phyloP scores from a whole-genome alignment of 2,797 vertebrate genomes.

The Mus caroli region DNA sequence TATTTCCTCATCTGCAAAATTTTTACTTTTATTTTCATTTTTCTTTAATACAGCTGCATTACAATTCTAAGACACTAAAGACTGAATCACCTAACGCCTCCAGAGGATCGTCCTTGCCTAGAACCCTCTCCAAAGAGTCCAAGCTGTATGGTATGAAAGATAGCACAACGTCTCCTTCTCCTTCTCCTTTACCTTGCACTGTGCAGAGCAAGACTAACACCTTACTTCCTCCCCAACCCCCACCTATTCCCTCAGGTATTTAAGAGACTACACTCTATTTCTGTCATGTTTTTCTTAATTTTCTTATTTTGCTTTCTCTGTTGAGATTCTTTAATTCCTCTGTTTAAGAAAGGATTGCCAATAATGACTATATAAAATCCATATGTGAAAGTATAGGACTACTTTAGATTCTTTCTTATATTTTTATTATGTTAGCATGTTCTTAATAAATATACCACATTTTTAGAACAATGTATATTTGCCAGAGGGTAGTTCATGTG shows the following conservation, averaged over 20 bases:
- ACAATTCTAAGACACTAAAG: constrained; percentile 99
- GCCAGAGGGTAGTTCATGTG: background rate
- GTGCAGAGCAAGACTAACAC: constrained; percentile 96
- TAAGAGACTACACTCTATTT: constrained; percentile 70
- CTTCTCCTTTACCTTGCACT: constrained; percentile 92
- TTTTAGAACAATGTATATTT: constrained; percentile 31
- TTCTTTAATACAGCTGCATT: constrained; percentile 93
- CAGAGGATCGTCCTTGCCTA: constrained; percentile 97
- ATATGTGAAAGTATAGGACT: background rate
- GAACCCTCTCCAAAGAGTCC: constrained; percentile 99
- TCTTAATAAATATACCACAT: constrained; percentile 37
- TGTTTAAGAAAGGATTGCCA: constrained; percentile 2
- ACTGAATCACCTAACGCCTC: constrained; percentile 97
- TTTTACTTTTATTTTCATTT: constrained; percentile 68
- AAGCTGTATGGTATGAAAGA: constrained; percentile 99
- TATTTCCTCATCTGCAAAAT: constrained; percentile 6
- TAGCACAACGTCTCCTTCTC: constrained; percentile 89
- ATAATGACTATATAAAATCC: background rate
- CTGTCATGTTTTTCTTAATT: constrained; percentile 60
- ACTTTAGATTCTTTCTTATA: constrained; percentile 39
- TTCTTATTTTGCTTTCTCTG: constrained; percentile 75
- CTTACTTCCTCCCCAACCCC: constrained; percentile 97
- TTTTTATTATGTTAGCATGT: constrained; percentile 8
- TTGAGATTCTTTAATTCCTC: constrained; percentile 36
- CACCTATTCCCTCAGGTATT: constrained; percentile 98